A percentile compares a stretch with the other conserved stretches of the same genome.
Conservation (phyloP, 2,888 invertebrate species). For the Latrodectus hesperus region DNA sequence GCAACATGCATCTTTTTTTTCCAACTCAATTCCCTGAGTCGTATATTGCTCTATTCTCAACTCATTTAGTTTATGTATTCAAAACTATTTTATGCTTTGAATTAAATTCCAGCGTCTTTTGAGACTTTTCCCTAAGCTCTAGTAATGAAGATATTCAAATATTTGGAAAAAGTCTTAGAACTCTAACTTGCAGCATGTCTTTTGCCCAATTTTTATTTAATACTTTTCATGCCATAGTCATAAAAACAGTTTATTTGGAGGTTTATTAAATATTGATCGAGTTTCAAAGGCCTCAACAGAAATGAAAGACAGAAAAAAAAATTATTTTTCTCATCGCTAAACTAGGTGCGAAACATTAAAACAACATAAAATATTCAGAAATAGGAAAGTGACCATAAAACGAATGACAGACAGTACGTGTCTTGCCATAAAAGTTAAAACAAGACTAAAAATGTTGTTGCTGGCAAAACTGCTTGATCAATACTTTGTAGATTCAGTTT, state of each 20-base stretch:
- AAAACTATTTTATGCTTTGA: constrained; percentile 7
- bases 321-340: not conserved
- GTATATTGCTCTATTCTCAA: not conserved
- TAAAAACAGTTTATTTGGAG: constrained; percentile 23
- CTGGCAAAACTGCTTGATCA: constrained; percentile 40
- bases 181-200: not conserved
- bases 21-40: not conserved
- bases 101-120: constrained; percentile 32
- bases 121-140: not conserved
- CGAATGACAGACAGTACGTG: constrained; percentile 48
- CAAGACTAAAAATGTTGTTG: constrained; percentile 55
- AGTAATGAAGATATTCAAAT: constrained; percentile 15
- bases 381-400: constrained; percentile 63
- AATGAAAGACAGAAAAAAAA: constrained; percentile 23
- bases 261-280: constrained; percentile 59
- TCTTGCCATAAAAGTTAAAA: constrained; percentile 62
- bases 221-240: not conserved
- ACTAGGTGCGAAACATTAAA: constrained; percentile 53
- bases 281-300: not conserved
- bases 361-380: constrained; percentile 62
- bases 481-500: constrained; percentile 55
- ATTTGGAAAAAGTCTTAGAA: constrained; percentile 1
- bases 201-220: not conserved
- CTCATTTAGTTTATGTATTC: constrained; percentile 22
- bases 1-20: constrained; percentile 5